Percentiles rank a stretch among this genome's conserved stretches.
These are phyloP conservation scores for Chiloscyllium punctatum DNA, from an alignment of 2,797 vertebrate genomes.

Conservation along the genomic window DNA sequence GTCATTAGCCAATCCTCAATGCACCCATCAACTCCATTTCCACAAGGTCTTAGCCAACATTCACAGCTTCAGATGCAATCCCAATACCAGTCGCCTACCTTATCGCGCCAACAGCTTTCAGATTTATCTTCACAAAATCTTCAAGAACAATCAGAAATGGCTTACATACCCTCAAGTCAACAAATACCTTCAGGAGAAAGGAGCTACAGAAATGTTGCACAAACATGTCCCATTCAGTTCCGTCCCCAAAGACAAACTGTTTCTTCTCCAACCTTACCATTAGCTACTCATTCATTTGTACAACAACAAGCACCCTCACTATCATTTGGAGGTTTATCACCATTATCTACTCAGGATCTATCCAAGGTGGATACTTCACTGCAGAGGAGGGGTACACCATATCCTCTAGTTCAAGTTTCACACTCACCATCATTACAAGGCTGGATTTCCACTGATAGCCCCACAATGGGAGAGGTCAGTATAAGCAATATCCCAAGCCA, in stretches of 20 bases:
- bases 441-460: background rate
- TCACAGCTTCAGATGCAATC: background rate
- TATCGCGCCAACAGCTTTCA: background rate
- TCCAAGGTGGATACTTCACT: background rate
- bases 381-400: background rate
- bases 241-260: background rate
- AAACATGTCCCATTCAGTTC: background rate
- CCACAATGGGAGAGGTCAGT: background rate
- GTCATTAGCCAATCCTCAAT: background rate
- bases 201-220: too few species aligned
- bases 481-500: conserved; percentile 4
- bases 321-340: background rate
- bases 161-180: background rate
- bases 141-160: background rate
- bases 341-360: background rate
- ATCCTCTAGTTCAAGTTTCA: background rate
- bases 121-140: background rate
- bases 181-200: background rate
- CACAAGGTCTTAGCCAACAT: background rate
- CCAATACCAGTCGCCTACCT: background rate
- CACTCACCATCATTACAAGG: background rate
- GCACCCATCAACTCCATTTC: background rate
- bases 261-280: background rate
- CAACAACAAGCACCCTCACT: background rate
- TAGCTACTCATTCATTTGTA: background rate